Evolutionary conservation across 2,797 vertebrate species (phyloP).

Genomic region (Leptoclinus maculatus): DNA sequence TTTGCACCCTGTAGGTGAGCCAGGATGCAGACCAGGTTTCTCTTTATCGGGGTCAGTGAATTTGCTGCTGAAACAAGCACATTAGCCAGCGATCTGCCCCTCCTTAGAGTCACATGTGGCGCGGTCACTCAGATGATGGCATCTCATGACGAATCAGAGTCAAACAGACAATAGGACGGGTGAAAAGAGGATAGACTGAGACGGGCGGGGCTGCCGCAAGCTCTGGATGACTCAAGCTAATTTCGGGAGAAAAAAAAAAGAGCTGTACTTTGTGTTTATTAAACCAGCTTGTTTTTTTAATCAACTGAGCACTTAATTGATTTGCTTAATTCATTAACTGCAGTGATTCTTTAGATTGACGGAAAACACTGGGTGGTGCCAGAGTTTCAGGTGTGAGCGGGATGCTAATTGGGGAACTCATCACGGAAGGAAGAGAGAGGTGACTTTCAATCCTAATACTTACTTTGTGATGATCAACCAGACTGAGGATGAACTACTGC

Average conservation of each 20-base stretch:
- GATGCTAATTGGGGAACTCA: conserved; percentile 61
- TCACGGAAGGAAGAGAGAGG: conserved; percentile 45
- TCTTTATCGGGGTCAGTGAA: conserved; percentile 37
- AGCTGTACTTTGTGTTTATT: conserved; percentile 51
- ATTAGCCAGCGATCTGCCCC: conserved; percentile 31
- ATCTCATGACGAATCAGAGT: conserved; percentile 51
- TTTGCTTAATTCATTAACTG: conserved; percentile 75
- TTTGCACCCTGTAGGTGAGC: conserved; percentile 35
- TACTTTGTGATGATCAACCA: conserved; percentile 59
- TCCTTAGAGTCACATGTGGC: conserved; percentile 45
- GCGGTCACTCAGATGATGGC: conserved; percentile 31
- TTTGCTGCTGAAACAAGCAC: conserved; percentile 41
- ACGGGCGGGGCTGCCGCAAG: not conserved
- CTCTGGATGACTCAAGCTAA: conserved; percentile 28
- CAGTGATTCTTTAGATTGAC: conserved; percentile 65
- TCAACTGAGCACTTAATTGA: conserved; percentile 75
- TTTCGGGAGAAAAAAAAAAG: not conserved
- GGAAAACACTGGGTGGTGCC: conserved; percentile 58
- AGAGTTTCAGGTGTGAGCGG: conserved; percentile 65
- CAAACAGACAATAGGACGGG: conserved; percentile 27
- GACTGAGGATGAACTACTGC: conserved; percentile 26
- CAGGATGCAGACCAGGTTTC: conserved; percentile 29
- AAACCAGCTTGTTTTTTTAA: conserved; percentile 67
- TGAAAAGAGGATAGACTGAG: conserved; percentile 17
- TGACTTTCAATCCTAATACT: conserved; percentile 57